Evolutionary conservation across 1,140 invertebrate genomes (phyloP).

Genomic region (Magallana gigas): DNA sequence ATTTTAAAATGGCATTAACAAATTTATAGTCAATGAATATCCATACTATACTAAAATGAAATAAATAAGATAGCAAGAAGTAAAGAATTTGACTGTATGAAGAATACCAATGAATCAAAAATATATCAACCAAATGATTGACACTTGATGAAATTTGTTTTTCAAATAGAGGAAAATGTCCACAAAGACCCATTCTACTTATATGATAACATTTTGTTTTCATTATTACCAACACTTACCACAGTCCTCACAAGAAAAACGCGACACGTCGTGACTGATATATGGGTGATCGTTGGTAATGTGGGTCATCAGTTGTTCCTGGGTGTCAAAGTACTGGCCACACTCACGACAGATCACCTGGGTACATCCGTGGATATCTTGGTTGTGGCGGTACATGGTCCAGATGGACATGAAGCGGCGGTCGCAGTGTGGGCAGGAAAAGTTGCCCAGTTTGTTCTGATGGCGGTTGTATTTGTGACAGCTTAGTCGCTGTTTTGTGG

Average conservation of each 20-base stretch:
- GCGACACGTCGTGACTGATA: background rate
- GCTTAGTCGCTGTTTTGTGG: background rate
- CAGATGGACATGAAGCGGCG: slow-evolving; percentile 5
- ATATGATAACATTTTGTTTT: too few species aligned
- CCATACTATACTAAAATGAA: too few species aligned
- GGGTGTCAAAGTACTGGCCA: slow-evolving; percentile 9
- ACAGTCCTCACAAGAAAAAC: background rate
- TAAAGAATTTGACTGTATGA: too few species aligned
- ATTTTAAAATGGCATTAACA: too few species aligned
- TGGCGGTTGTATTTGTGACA: slow-evolving; percentile 26
- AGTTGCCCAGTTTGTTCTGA: background rate
- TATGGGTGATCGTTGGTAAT: background rate
- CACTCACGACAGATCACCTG: slow-evolving; percentile 33
- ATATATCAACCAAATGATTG: too few species aligned
- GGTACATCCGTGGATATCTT: background rate
- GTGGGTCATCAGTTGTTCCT: slow-evolving; percentile 12
- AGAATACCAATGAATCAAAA: too few species aligned
- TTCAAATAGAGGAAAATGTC: too few species aligned
- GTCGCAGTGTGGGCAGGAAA: background rate
- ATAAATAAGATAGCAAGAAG: too few species aligned
- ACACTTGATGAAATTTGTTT: too few species aligned
- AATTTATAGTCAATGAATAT: too few species aligned
- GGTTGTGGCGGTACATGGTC: slow-evolving; percentile 30
- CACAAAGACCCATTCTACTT: too few species aligned
- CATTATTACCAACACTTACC: background rate